phyloP scores from a whole-genome alignment of 2,888 invertebrate genomes.

The Dasypogon diadema region DNA sequence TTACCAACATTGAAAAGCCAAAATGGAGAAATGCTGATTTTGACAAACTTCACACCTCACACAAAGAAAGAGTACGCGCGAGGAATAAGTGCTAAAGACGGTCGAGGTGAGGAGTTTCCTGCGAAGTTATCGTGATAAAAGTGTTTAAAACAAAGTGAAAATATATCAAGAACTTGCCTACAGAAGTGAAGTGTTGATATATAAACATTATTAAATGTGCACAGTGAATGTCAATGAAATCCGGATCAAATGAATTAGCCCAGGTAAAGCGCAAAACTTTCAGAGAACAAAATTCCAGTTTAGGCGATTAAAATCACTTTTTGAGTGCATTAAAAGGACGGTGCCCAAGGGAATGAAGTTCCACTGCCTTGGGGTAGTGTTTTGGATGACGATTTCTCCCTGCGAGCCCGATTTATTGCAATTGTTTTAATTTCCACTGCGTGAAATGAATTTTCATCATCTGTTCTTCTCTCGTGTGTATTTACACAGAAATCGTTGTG shows the following conservation, averaged over 20 bases:
- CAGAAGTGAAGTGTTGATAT: not conserved
- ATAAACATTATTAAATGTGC: not conserved
- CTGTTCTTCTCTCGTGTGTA: too few relatives aligned
- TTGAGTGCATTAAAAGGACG: too few relatives aligned
- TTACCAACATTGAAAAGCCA: not conserved
- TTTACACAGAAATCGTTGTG: too few relatives aligned
- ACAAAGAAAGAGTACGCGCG: not conserved
- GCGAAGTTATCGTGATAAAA: not conserved
- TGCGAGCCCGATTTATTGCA: too few relatives aligned
- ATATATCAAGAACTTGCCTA: not conserved
- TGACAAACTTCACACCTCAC: not conserved
- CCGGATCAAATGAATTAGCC: slow-evolving; percentile 32
- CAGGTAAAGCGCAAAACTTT: not conserved
- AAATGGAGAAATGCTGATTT: not conserved
- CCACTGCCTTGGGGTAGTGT: too few relatives aligned
- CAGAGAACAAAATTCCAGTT: too few relatives aligned
- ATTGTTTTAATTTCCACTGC: too few relatives aligned
- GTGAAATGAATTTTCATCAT: too few relatives aligned
- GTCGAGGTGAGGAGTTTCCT: not conserved
- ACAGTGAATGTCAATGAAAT: slow-evolving; percentile 6
- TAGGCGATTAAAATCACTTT: too few relatives aligned
- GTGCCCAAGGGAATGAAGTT: too few relatives aligned
- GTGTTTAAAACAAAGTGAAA: not conserved
- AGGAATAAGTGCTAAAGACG: not conserved
- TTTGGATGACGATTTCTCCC: too few relatives aligned